Conservation (phyloP, 37 sponge, comb jelly and placozoan genomes). For the Beroe ovata region DNA sequence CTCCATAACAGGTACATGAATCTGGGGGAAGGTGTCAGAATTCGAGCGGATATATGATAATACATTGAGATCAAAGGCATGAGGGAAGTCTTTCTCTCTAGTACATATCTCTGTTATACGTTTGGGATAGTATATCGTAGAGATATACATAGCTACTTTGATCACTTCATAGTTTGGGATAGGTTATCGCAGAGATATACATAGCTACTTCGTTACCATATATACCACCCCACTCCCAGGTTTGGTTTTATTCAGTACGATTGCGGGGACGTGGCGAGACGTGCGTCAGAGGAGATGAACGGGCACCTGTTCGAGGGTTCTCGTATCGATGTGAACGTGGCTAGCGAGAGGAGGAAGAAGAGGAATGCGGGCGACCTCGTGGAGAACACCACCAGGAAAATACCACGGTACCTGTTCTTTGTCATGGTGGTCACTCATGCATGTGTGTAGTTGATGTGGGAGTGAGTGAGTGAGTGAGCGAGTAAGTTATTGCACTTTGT, state of each 20-base stretch:
- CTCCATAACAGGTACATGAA: constrained; percentile 33
- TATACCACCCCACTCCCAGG: neutral
- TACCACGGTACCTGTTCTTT: constrained; percentile 12
- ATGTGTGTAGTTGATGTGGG: too few relatives aligned
- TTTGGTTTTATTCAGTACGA: constrained; percentile 55
- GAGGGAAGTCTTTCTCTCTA: too few relatives aligned
- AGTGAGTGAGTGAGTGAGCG: neutral
- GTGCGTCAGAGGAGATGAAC: constrained; percentile 17
- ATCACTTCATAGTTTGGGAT: too few relatives aligned
- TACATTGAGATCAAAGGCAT: too few relatives aligned
- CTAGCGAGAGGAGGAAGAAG: constrained; percentile 50
- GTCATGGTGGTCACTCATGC: too few relatives aligned
- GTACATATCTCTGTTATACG: too few relatives aligned
- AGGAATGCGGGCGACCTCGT: neutral
- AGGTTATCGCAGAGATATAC: too few relatives aligned
- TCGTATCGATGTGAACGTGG: constrained; percentile 41
- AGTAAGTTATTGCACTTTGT: neutral
- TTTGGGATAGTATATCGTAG: too few relatives aligned
- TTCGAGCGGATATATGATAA: too few relatives aligned
- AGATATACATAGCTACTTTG: too few relatives aligned
- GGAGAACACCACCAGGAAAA: constrained; percentile 15
- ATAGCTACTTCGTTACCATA: too few relatives aligned
- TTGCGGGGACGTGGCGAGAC: constrained; percentile 24
- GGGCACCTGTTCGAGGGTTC: constrained; percentile 36
- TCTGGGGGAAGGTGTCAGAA: too few relatives aligned